These are phyloP conservation scores for Peromyscus polionotus DNA, from an alignment of 2,113 vertebrate genomes.

Conservation along the genomic window DNA sequence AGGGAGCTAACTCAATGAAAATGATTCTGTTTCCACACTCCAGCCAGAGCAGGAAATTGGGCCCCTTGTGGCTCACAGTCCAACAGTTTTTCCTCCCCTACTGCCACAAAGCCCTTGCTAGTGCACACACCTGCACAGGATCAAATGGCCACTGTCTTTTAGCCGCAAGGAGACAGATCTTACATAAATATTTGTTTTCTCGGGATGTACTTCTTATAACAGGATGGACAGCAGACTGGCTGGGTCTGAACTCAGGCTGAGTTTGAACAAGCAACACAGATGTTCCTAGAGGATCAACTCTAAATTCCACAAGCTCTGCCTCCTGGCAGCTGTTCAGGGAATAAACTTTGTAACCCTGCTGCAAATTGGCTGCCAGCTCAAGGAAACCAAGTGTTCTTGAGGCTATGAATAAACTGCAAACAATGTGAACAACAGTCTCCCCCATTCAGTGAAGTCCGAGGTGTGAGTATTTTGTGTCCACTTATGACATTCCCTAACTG, in stretches of 20 bases:
- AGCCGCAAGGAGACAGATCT: background rate
- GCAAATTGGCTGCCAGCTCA: background rate
- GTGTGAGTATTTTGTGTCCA: background rate
- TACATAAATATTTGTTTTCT: slow-evolving; percentile 21
- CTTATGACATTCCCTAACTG: background rate
- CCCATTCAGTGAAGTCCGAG: background rate
- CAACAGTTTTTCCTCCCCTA: background rate
- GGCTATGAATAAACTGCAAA: background rate
- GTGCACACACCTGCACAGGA: background rate
- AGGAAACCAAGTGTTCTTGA: background rate
- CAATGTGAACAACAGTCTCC: slow-evolving; percentile 14
- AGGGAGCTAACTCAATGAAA: background rate
- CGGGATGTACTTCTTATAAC: background rate
- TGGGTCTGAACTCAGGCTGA: background rate
- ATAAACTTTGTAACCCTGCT: background rate
- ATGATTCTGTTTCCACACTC: background rate
- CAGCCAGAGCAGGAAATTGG: background rate
- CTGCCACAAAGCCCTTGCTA: accelerated
- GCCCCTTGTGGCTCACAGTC: background rate
- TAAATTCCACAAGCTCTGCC: slow-evolving; percentile 43
- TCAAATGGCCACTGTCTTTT: background rate
- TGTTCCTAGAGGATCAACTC: background rate
- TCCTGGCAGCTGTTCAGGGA: background rate
- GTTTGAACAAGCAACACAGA: background rate
- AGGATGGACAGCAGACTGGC: background rate